A percentile compares a stretch with the other conserved stretches of the same genome.
Evolutionary conservation across 2,113 vertebrate species (phyloP).

Genomic region (Otolemur garnettii): DNA sequence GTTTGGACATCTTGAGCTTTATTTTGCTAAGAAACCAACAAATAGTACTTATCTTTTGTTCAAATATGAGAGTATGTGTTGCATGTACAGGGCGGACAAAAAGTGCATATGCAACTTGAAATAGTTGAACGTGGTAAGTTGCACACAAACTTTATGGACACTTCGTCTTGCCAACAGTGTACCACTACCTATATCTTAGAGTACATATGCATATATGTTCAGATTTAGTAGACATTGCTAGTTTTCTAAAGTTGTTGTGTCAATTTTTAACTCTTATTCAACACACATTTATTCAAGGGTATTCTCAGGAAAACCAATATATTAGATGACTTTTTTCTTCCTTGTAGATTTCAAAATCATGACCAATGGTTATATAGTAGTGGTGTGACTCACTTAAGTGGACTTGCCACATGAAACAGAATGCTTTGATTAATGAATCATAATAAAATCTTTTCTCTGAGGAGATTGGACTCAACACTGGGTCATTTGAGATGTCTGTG

Average conservation of each 20-base stretch:
- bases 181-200: background rate
- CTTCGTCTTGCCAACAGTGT: background rate
- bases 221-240: background rate
- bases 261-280: constrained; percentile 18
- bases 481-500: background rate
- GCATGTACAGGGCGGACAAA: too few species aligned
- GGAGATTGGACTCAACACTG: constrained; percentile 22
- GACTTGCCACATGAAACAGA: constrained; percentile 44
- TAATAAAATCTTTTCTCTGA: background rate
- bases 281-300: background rate
- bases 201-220: background rate
- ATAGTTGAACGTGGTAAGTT: too few species aligned
- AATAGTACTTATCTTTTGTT: background rate
- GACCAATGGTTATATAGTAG: constrained; percentile 15
- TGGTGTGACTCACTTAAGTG: constrained; percentile 15
- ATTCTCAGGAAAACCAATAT: constrained; percentile 32
- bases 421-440: constrained; percentile 50
- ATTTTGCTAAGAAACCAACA: background rate
- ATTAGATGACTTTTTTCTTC: constrained; percentile 51
- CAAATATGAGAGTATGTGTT: background rate
- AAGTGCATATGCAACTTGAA: too few species aligned
- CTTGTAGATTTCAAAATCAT: constrained; percentile 29
- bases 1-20: background rate
- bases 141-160: too few species aligned
- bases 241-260: constrained; percentile 14